Base-by-base conservation (phyloP, 2,113 vertebrate genomes). In the Colistium nudipinnis region DNA sequence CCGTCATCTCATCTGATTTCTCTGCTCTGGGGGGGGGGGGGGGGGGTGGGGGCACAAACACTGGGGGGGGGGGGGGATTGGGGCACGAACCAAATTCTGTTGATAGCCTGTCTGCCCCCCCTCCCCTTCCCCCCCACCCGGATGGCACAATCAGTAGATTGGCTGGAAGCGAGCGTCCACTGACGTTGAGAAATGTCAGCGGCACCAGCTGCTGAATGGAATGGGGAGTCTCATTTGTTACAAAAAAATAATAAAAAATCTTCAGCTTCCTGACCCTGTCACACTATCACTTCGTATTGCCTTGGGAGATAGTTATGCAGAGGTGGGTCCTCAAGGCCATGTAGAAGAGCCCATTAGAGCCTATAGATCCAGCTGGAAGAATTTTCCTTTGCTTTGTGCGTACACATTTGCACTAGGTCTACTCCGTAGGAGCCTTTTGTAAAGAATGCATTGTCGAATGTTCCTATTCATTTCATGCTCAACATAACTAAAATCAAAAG, bases 131-230 rank as follows among this genome's bases (percentile, higher is more conserved):
- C 8, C 45, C 51, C 45, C 22, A 22, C 56, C 19, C 3, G 1
- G 49, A 27, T 27, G n/a, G 14, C 52, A 24, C 27, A n/a, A 19
- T 44, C 47, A 6, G 22, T 13, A 13, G 20, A 43, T 16, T 52
- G 39, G 30, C 49, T 41, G 10, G 7, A 52, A 54, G 48, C 33
- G 44, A 44, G 16, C 12, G 19, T 44, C 56, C 24, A 69, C 47
- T 52, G 25, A 28, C 16, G 16, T 62, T 43, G 44, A 31, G 14
- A 10, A 60, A 78, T 31, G 16, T 60, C 55, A 59, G 27, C 38
- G 27, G 51, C 28, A 69, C 51, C 63, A 39, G 61, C 68, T 48
- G 41, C 56, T 45, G 11, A 67, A 66, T 20, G 27, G 13, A 49
- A 56, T 39, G 3, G 48, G 36, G 69, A 55, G 20, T 38, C 17